Base-by-base conservation (phyloP, 2,888 invertebrate genomes). In the Coremacera marginata region DNA sequence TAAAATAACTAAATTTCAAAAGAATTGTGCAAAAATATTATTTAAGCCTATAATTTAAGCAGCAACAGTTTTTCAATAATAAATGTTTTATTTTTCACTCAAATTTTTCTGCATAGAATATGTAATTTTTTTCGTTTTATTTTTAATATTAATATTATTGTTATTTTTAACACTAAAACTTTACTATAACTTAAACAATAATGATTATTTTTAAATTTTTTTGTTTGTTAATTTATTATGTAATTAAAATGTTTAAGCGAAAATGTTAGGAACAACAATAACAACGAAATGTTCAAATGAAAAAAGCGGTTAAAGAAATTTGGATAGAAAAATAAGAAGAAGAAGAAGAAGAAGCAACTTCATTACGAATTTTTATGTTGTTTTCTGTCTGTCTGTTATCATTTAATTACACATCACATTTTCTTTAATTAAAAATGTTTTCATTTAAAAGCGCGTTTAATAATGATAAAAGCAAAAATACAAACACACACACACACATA, bases 191-290 rank as follows among this genome's bases (percentile, higher is more conserved):
- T 34, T 37, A 16, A 37, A 37, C 22, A 19, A 67, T 14, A 44
- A 67, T 34, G 9, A 37, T 37, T 37, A 37, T 67, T 44, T 16
- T 37, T 67, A 67, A 44, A 44, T 44, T 68, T 68, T 11, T 44
- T 68, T 68, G 19, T 68, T 68, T 68, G 68, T 68, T 68, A 68
- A 68, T 68, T 68, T 68, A 68, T 68, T 68, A 22, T 68, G 25
- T 68, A 68, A 67, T 44, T 37, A 31, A 27, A 62, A 27, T 11
- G n/a, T 55, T 55, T 55, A 19, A 22, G 19, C 2, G n/a, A 19
- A 62, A 67, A 22, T 2, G 14, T 31, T 31, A 60, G 27, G 3
- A 60, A 55, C 0, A 62, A 37, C 63, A 44, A 37, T 9, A 65
- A 37, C 65, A 19, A 65, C 27, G 14, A 63, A 63, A 63, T 27